These are phyloP conservation scores for Ambastaia sidthimunki DNA, from an alignment of 2,797 vertebrate species.

Conservation along the genomic window DNA sequence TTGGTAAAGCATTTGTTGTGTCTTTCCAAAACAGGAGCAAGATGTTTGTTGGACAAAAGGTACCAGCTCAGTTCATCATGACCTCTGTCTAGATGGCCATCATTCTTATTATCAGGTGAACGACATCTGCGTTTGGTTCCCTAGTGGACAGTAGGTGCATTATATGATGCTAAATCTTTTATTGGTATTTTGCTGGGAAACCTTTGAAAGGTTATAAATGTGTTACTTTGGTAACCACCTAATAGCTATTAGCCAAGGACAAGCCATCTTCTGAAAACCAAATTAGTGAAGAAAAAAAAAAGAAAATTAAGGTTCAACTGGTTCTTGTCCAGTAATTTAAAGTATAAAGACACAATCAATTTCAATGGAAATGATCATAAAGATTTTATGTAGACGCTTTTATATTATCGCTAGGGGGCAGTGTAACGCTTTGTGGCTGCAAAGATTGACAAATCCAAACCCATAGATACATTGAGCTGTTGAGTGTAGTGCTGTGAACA, in stretches of 20 bases:
- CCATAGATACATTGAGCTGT: not conserved
- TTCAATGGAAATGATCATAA: not conserved
- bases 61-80: not conserved
- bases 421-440: conserved; percentile 9
- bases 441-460: not conserved
- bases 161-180: too few species aligned
- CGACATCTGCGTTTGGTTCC: not conserved
- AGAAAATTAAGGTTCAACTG: too few species aligned
- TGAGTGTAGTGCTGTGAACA: not conserved
- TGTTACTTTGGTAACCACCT: too few species aligned
- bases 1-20: not conserved
- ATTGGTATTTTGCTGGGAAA: too few species aligned
- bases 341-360: too few species aligned
- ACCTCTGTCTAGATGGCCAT: not conserved
- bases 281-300: too few species aligned
- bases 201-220: too few species aligned
- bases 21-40: not conserved
- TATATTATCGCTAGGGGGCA: conserved; percentile 34
- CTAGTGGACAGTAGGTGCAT: not conserved
- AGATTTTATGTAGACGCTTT: not conserved
- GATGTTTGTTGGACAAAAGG: not conserved
- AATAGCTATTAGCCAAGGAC: too few species aligned
- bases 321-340: too few species aligned
- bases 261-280: too few species aligned
- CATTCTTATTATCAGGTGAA: not conserved